Evolutionary conservation across 2,888 invertebrate genomes (phyloP).

Genomic region (Anarsia innoxiella): DNA sequence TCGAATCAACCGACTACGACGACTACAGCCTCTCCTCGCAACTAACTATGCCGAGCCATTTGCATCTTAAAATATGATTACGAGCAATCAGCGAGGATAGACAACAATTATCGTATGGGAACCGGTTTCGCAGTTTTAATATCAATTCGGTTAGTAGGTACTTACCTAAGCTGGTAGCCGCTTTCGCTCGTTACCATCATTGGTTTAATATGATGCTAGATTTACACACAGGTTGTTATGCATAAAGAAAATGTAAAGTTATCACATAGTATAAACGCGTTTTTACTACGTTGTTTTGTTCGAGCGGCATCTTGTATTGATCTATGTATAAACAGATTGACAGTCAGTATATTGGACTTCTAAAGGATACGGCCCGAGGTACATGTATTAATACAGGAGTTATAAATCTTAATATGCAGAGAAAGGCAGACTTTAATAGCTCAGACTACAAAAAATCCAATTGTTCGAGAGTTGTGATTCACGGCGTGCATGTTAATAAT

Average conservation of each 20-base stretch:
- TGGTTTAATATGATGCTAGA: not conserved
- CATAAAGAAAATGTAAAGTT: too few species aligned
- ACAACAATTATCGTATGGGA: slow-evolving; percentile 2
- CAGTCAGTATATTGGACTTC: too few species aligned
- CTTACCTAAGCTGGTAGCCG: not conserved
- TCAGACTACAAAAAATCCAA: not conserved
- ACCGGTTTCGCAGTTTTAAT: slow-evolving; percentile 1
- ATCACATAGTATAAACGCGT: too few species aligned
- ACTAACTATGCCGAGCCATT: slow-evolving; percentile 3
- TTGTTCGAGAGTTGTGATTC: not conserved
- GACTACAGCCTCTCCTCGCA: not conserved
- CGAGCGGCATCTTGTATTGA: too few species aligned
- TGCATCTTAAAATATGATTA: slow-evolving; percentile 8
- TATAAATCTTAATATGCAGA: too few species aligned
- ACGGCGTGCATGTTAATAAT: slow-evolving; percentile 1
- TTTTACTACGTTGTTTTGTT: too few species aligned
- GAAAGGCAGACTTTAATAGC: too few species aligned
- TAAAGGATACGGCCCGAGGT: too few species aligned
- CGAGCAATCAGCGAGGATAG: slow-evolving; percentile 1
- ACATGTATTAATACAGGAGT: too few species aligned
- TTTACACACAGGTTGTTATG: not conserved
- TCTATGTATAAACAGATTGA: too few species aligned
- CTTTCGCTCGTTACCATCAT: not conserved
- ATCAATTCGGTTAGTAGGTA: too few species aligned
- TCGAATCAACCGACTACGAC: slow-evolving; percentile 30